Evolutionary conservation across 2,113 vertebrate genomes (phyloP).

Genomic region (Herpailurus yagouaroundi): DNA sequence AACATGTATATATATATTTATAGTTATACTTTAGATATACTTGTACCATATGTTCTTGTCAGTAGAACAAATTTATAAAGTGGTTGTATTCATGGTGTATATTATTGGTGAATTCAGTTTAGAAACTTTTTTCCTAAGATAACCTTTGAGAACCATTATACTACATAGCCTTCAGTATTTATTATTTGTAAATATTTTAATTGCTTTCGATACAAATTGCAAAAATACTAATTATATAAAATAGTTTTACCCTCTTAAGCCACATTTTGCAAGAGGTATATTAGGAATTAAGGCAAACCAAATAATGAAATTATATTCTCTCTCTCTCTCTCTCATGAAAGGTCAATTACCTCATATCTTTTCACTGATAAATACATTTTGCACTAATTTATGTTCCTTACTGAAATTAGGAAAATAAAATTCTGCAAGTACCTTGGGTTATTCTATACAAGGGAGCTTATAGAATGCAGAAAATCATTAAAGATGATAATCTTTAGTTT

Average conservation of each 20-base stretch:
- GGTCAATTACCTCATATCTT: neutral
- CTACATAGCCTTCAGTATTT: neutral
- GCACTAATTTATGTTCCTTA: neutral
- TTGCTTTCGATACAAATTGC: neutral
- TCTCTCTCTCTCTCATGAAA: neutral
- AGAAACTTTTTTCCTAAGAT: neutral
- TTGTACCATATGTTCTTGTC: neutral
- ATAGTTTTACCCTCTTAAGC: neutral
- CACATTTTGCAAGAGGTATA: neutral
- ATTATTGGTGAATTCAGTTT: neutral
- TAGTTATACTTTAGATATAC: neutral
- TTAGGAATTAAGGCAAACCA: slow-evolving; percentile 3
- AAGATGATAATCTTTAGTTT: neutral
- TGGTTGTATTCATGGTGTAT: neutral
- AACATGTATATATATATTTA: fast-evolving
- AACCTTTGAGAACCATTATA: neutral
- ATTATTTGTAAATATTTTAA: neutral
- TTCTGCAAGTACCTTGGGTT: neutral
- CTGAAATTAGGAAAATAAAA: slow-evolving; percentile 27
- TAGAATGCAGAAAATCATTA: neutral
- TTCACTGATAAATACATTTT: neutral
- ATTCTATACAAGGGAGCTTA: neutral
- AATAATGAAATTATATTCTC: neutral
- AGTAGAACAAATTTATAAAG: neutral
- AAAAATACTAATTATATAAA: neutral